These are phyloP conservation scores for Erpobdella octoculata DNA, from an alignment of 2,888 invertebrate species.

Conservation along the genomic window DNA sequence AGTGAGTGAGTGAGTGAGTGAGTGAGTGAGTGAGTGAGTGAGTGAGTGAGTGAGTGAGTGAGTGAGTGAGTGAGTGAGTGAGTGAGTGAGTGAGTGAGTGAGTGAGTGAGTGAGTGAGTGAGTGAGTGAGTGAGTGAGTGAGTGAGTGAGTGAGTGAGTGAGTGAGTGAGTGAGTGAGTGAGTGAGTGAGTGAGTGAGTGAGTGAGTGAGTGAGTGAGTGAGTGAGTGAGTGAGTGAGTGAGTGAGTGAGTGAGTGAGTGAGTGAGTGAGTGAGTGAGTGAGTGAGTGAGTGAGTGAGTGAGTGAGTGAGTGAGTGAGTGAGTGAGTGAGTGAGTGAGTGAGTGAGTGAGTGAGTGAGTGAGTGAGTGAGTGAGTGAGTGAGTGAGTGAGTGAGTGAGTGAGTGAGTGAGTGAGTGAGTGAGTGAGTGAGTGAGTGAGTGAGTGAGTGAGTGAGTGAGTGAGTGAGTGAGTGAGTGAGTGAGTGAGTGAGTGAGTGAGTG, in stretches of 20 bases:
- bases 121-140: slow-evolving; percentile 27
- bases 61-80: slow-evolving; percentile 25
- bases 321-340: slow-evolving; percentile 30
- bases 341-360: slow-evolving; percentile 31
- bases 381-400: slow-evolving; percentile 30
- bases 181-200: slow-evolving; percentile 27
- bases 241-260: slow-evolving; percentile 29
- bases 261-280: slow-evolving; percentile 29
- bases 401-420: slow-evolving; percentile 30
- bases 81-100: slow-evolving; percentile 26
- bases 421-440: slow-evolving; percentile 30
- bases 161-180: slow-evolving; percentile 27
- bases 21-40: slow-evolving; percentile 30
- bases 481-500: slow-evolving; percentile 13
- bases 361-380: slow-evolving; percentile 30
- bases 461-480: slow-evolving; percentile 15
- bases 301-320: slow-evolving; percentile 28
- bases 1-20: slow-evolving; percentile 30
- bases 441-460: slow-evolving; percentile 23
- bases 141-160: slow-evolving; percentile 29
- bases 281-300: slow-evolving; percentile 29
- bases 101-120: slow-evolving; percentile 23
- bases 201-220: slow-evolving; percentile 26
- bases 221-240: slow-evolving; percentile 14
- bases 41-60: slow-evolving; percentile 23